Conservation (phyloP, 2,888 invertebrate genomes). For the Drosophila formosana region DNA sequence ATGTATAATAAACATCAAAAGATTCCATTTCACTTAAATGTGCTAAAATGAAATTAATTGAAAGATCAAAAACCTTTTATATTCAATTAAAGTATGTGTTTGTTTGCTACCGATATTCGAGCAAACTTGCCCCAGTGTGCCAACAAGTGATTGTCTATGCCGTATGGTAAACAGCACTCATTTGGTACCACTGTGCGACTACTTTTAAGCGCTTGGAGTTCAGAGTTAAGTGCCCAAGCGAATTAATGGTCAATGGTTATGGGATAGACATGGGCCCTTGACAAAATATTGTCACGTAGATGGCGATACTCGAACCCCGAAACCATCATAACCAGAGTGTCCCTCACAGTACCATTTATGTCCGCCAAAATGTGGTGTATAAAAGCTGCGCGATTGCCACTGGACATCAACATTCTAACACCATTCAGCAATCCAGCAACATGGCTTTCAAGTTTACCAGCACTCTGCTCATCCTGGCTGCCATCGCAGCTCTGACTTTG, state of each 20-base stretch:
- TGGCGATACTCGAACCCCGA: conserved; percentile 21
- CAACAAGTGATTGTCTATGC: background rate
- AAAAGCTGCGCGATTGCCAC: conserved; percentile 45
- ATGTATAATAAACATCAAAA: background rate
- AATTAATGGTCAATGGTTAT: conserved; percentile 61
- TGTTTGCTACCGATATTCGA: background rate
- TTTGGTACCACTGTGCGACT: conserved; percentile 28
- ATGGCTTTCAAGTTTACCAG: conserved; percentile 72
- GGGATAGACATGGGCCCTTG: conserved; percentile 62
- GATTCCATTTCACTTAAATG: background rate
- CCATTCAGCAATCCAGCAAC: conserved; percentile 55
- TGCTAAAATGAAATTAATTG: background rate
- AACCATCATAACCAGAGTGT: conserved; percentile 55
- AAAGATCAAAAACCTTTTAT: background rate
- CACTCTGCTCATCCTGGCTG: conserved; percentile 62
- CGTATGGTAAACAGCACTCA: background rate
- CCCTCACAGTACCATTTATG: conserved; percentile 68
- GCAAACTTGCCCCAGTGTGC: conserved; percentile 14
- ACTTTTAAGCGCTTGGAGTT: conserved; percentile 38
- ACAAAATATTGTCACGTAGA: conserved; percentile 77
- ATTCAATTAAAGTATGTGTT: background rate
- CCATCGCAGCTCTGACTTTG: conserved; percentile 54
- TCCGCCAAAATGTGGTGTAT: conserved; percentile 58
- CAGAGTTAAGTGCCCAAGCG: conserved; percentile 52
- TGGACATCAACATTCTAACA: conserved; percentile 67